Evolutionary conservation across 1,140 invertebrate genomes (phyloP).

Genomic region (Alviniconcha marisindica): DNA sequence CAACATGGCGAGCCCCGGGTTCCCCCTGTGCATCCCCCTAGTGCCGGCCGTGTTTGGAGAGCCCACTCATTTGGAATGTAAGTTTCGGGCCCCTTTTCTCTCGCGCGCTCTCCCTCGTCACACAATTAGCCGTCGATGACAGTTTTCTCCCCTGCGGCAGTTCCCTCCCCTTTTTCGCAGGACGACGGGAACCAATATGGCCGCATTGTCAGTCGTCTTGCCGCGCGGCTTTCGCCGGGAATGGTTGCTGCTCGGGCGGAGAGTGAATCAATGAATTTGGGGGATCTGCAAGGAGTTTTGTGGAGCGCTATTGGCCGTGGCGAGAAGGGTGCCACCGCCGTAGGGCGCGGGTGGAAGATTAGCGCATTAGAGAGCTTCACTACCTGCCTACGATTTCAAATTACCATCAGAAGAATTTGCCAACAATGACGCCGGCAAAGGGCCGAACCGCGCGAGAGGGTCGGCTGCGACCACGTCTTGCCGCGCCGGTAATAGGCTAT

Average conservation of each 20-base stretch:
- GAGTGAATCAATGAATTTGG: neutral
- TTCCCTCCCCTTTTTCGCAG: neutral
- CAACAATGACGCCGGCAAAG: slow-evolving; percentile 21
- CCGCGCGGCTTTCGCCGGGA: neutral
- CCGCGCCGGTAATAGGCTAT: slow-evolving; percentile 39
- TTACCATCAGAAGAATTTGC: slow-evolving; percentile 42
- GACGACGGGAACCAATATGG: neutral
- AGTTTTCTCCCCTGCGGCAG: neutral
- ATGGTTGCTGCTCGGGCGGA: neutral
- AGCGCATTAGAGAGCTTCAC: slow-evolving; percentile 37
- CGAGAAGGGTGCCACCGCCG: neutral
- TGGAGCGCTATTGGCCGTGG: neutral
- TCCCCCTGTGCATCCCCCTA: neutral
- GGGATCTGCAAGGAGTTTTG: neutral
- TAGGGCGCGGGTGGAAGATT: slow-evolving; percentile 23
- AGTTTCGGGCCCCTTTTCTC: slow-evolving; percentile 29
- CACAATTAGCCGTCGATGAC: slow-evolving; percentile 27
- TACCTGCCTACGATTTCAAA: slow-evolving; percentile 48
- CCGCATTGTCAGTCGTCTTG: slow-evolving; percentile 5
- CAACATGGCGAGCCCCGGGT: neutral
- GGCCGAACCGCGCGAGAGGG: neutral
- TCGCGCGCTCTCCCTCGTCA: neutral
- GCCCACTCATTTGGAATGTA: slow-evolving; percentile 41
- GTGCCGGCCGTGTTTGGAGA: slow-evolving; percentile 21
- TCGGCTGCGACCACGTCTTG: slow-evolving; percentile 8